phyloP scores from a whole-genome alignment of 2,113 vertebrate species.

The Cynocephalus volans region DNA sequence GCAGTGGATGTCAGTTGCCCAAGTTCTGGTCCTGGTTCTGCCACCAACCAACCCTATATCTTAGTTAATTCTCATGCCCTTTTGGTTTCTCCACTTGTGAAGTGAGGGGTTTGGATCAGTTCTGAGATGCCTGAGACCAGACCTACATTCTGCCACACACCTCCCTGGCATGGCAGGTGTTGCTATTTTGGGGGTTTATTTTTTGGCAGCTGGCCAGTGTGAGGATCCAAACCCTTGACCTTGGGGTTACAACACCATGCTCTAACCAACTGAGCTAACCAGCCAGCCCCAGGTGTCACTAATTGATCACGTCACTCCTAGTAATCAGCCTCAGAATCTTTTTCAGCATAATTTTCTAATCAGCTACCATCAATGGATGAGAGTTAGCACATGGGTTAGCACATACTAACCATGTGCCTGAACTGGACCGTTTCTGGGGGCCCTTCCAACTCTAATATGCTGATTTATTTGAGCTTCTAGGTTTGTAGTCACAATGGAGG shows the following conservation, averaged over 20 bases:
- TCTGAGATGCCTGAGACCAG: background rate
- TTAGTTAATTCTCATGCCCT: background rate
- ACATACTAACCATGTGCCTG: background rate
- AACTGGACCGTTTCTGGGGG: background rate
- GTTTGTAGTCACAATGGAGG: background rate
- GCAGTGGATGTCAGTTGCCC: background rate
- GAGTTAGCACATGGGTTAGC: background rate
- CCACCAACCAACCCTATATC: background rate
- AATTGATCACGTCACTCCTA: background rate
- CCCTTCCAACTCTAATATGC: background rate
- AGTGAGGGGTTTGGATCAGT: background rate
- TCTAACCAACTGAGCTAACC: no score
- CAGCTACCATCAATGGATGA: background rate
- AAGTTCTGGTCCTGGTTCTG: background rate
- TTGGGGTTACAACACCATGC: no score
- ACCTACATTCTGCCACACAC: background rate
- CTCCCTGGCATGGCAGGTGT: background rate
- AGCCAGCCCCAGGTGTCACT: background rate
- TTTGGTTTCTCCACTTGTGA: background rate
- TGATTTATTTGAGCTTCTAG: background rate
- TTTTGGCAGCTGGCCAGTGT: no score
- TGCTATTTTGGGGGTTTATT: no score
- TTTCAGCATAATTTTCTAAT: background rate
- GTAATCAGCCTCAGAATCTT: background rate
- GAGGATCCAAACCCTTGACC: no score